Percentiles rank a stretch among this genome's conserved stretches.
Evolutionary conservation across 2,113 vertebrate genomes (phyloP).

Genomic region (Indicator indicator): DNA sequence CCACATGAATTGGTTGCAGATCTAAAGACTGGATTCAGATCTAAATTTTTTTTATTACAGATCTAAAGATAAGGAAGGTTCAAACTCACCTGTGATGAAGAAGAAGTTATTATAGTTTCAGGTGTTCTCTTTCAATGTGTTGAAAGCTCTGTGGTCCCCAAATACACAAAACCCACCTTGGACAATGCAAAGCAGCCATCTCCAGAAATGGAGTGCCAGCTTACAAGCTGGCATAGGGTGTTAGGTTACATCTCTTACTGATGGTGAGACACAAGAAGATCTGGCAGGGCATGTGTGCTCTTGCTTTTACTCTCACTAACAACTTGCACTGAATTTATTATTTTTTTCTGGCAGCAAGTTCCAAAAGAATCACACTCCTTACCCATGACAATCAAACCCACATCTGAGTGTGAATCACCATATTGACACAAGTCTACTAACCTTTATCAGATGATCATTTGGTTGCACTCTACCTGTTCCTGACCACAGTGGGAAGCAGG

Average conservation of each 20-base stretch:
- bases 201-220: fast-evolving
- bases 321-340: background rate
- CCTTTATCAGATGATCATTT: background rate
- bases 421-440: fast-evolving
- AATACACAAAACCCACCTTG: background rate
- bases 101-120: background rate
- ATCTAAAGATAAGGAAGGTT: background rate
- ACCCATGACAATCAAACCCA: background rate
- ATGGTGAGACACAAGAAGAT: too few species aligned
- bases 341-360: background rate
- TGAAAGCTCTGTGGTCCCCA: background rate
- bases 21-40: too few species aligned
- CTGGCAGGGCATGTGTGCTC: background rate
- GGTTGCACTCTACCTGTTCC: background rate
- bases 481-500: too few species aligned
- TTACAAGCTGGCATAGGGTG: fast-evolving
- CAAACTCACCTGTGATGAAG: background rate
- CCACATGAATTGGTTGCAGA: too few species aligned
- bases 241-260: background rate
- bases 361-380: too few species aligned
- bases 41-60: background rate
- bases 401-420: fast-evolving
- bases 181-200: background rate
- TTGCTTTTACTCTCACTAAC: background rate
- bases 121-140: fast-evolving